phyloP scores from a whole-genome alignment of 2,797 vertebrate genomes.

The Sebastes hubbsi region DNA sequence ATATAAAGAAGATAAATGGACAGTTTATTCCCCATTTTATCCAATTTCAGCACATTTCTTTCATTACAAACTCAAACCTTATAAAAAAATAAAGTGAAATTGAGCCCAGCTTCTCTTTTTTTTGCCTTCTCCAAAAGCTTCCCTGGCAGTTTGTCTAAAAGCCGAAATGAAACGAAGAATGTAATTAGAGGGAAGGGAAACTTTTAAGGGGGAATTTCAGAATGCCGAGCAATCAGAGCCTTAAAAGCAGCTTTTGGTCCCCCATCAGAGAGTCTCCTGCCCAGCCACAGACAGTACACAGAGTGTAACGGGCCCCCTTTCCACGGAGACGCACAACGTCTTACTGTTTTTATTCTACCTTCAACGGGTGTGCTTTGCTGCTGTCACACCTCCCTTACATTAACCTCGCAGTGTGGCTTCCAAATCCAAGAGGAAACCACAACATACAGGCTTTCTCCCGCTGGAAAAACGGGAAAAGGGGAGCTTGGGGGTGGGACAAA shows the following conservation, averaged over 20 bases:
- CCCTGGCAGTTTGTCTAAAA: conserved; percentile 79
- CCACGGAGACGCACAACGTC: conserved; percentile 35
- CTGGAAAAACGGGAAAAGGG: conserved; percentile 43
- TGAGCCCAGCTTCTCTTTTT: conserved; percentile 57
- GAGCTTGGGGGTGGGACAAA: conserved; percentile 32
- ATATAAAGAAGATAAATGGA: conserved; percentile 81
- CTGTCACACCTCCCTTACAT: conserved; percentile 68
- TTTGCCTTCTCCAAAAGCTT: conserved; percentile 69
- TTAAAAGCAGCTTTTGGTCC: conserved; percentile 75
- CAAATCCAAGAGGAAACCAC: conserved; percentile 63
- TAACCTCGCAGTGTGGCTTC: conserved; percentile 56
- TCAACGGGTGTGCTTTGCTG: conserved; percentile 50
- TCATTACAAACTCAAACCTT: conserved; percentile 77
- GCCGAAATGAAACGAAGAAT: conserved; percentile 78
- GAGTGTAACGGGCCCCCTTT: conserved; percentile 44
- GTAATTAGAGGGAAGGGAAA: conserved; percentile 80
- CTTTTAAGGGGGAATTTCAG: conserved; percentile 78
- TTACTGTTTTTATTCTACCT: conserved; percentile 57
- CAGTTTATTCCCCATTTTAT: conserved; percentile 77
- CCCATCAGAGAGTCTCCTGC: conserved; percentile 71
- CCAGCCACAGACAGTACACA: conserved; percentile 67
- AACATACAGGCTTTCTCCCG: conserved; percentile 49
- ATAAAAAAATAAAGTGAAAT: conserved; percentile 78
- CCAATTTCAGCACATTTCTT: conserved; percentile 75
- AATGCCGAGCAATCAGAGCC: conserved; percentile 77